These are phyloP conservation scores for Neocrepidodera transversa DNA, from an alignment of 2,888 invertebrate genomes.

Conservation along the genomic window DNA sequence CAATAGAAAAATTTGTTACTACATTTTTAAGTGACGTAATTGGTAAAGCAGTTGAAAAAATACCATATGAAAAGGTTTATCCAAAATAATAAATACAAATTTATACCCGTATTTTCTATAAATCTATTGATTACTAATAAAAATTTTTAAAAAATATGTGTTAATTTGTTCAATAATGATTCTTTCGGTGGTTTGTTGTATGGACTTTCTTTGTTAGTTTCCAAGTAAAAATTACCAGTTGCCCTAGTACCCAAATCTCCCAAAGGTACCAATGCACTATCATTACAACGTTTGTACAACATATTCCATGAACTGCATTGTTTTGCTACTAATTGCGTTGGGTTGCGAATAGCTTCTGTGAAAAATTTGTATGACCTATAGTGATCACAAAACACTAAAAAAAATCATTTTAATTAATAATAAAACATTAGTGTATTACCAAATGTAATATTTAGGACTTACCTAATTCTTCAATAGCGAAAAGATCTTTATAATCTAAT, in stretches of 20 bases:
- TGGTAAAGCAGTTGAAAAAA: slow-evolving; percentile 26
- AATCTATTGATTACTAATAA: too few species aligned
- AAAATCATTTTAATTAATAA: too few species aligned
- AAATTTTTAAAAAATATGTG: too few species aligned
- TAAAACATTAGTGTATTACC: too few species aligned
- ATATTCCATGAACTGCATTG: slow-evolving; percentile 44
- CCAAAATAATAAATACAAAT: slow-evolving; percentile 28
- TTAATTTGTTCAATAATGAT: too few species aligned
- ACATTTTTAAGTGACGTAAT: slow-evolving; percentile 26
- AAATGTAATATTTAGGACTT: too few species aligned
- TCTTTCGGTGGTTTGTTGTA: too few species aligned
- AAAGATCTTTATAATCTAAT: slow-evolving; percentile 45
- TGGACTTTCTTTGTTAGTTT: slow-evolving; percentile 48
- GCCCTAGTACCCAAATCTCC: slow-evolving; percentile 44
- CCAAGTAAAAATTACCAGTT: slow-evolving; percentile 48
- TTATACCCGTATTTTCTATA: too few species aligned
- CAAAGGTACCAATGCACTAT: slow-evolving; percentile 42
- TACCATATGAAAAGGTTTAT: slow-evolving; percentile 35
- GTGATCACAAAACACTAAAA: slow-evolving; percentile 51
- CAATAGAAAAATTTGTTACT: slow-evolving; percentile 30
- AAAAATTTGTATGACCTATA: slow-evolving; percentile 46
- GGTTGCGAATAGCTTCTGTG: slow-evolving; percentile 48
- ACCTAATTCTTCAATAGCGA: slow-evolving; percentile 45
- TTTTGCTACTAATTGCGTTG: slow-evolving; percentile 40
- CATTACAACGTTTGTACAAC: slow-evolving; percentile 14